Base-by-base conservation (phyloP, 2,888 invertebrate species). In the Gerris lacustris region DNA sequence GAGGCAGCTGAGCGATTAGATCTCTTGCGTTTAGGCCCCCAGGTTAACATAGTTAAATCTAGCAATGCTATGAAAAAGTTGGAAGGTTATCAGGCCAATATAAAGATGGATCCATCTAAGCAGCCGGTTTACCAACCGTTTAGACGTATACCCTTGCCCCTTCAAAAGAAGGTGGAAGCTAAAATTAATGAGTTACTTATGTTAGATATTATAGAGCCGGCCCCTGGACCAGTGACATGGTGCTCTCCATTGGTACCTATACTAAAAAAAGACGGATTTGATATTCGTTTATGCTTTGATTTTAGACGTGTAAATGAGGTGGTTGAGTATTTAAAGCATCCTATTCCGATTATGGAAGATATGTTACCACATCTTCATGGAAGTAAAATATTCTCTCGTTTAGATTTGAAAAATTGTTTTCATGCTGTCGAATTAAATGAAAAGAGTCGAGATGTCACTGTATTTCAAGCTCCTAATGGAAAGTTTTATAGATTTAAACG, bases 391-490 rank as follows among this genome's bases (percentile, higher is more conserved):
- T 47, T 47, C 11, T 2, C 55, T 11, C 1, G 5, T 2, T 5
- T 55, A 4, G 55, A 55, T 55, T 55, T 55, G 15, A 55, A 55
- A 5, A 5, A 55, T 5, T 1, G 2, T 2, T 55, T 55, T 15
- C 55, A 55, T 5, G 5, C 1, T 5, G 5, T 55, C 2, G 5
- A 15, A 15, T 4, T 55, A 5, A 5, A 1, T 11, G 55, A 55
- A 15, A 2, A 15, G 2, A 2, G 4, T 55, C 2, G 2, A 2
- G 5, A 55, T 2, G 1, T 55, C 2, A 55, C 55, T 5, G 72
- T 74, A 6, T 76, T 77, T 69, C 70, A 69, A 11, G 76, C 75
- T n/a, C 75, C 73, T 9, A 76, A 73, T 73, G 76, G 76, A 7
- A 67, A 74, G 67, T 77, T 71, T n/a, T n/a, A n/a, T 68, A 71